These are phyloP conservation scores for Hydrolagus affinis DNA, from an alignment of 2,113 vertebrate genomes.

Conservation along the genomic window DNA sequence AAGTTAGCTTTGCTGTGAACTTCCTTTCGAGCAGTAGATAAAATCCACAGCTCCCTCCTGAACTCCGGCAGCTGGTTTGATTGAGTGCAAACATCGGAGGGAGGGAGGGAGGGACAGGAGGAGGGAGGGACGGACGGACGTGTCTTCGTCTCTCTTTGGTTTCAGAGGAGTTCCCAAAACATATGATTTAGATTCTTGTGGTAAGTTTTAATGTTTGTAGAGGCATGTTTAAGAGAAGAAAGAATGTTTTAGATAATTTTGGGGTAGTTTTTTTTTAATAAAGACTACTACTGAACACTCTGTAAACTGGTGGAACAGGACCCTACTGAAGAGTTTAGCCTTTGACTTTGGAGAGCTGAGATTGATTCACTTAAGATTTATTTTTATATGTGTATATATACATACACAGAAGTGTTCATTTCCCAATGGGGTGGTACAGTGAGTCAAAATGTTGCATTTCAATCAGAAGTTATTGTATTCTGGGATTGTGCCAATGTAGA, in stretches of 20 bases:
- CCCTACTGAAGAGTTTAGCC: not conserved
- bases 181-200: not conserved
- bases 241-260: not conserved
- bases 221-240: constrained; percentile 1
- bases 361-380: not conserved
- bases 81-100: not conserved
- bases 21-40: not conserved
- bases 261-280: not conserved
- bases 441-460: no score
- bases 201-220: not conserved
- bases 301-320: not conserved
- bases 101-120: not conserved
- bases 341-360: not conserved
- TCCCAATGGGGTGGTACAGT: no score
- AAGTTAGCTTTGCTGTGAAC: no score
- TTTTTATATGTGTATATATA: no score
- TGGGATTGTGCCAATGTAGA: no score
- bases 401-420: no score
- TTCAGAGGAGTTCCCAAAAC: not conserved
- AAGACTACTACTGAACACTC: not conserved
- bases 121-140: not conserved
- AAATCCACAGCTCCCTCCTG: not conserved
- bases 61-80: not conserved
- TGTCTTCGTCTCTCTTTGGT: not conserved
- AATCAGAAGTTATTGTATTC: no score